Conservation (phyloP, 1,140 invertebrate species). For the Parapsyche elsis region DNA sequence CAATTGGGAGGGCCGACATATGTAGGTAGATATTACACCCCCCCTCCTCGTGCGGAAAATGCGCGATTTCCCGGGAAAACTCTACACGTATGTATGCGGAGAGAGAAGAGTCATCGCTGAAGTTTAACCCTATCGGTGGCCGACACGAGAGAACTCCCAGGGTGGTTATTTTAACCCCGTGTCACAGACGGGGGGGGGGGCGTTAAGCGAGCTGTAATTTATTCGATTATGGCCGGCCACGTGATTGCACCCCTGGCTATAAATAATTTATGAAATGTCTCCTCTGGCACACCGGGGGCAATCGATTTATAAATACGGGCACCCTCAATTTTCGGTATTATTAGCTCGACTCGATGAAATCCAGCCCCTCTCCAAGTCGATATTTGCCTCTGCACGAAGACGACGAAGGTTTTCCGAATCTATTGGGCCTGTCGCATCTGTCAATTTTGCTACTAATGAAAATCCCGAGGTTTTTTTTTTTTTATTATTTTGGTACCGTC, state of each 20-base stretch:
- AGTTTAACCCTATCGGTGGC: neutral
- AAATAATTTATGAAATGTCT: slow-evolving; percentile 39
- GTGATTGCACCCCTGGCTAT: slow-evolving; percentile 38
- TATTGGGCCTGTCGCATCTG: no score
- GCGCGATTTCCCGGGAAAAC: no score
- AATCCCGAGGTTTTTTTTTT: no score
- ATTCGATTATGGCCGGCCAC: slow-evolving; percentile 36
- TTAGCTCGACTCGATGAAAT: neutral
- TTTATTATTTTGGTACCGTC: neutral
- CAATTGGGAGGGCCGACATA: no score
- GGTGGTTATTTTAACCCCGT: neutral
- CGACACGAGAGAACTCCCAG: neutral
- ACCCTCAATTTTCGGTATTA: neutral
- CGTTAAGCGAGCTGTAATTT: slow-evolving; percentile 21
- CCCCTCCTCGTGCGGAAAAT: no score
- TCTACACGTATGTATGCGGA: no score
- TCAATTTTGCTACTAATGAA: no score
- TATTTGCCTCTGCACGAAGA: no score
- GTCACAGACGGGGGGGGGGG: neutral
- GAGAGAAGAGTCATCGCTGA: no score
- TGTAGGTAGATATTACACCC: no score
- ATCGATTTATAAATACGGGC: slow-evolving; percentile 16
- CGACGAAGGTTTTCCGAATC: no score
- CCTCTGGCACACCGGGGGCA: neutral
- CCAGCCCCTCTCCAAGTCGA: no score